Conservation (phyloP, 2,888 invertebrate genomes). For the Meiosimyza decipiens region DNA sequence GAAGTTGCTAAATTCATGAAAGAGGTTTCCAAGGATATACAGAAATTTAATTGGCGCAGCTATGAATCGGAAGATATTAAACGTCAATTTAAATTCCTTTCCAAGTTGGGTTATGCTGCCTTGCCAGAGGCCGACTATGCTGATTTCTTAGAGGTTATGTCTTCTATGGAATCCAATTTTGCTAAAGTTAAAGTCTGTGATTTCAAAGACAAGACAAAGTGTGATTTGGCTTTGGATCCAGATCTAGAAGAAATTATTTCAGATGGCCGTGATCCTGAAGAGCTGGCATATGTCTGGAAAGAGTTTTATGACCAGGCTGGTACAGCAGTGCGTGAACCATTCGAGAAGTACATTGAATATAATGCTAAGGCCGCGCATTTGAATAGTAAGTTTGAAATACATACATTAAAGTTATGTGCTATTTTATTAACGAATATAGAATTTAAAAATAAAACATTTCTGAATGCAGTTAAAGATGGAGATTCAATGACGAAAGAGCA, state of each 20-base stretch:
- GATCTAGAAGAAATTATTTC: slow-evolving; percentile 77
- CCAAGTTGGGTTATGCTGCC: slow-evolving; percentile 78
- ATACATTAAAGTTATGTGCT: background rate
- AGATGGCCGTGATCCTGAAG: slow-evolving; percentile 79
- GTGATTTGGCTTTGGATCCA: slow-evolving; percentile 80
- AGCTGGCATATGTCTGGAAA: slow-evolving; percentile 81
- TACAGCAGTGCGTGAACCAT: slow-evolving; percentile 72
- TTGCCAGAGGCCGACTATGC: slow-evolving; percentile 76
- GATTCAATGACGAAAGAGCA: too few relatives aligned
- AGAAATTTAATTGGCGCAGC: slow-evolving; percentile 77
- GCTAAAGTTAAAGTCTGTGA: slow-evolving; percentile 82
- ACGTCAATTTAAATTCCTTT: slow-evolving; percentile 80
- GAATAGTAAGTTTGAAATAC: slow-evolving; percentile 70
- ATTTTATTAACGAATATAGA: background rate
- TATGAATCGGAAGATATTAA: slow-evolving; percentile 76
- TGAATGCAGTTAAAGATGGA: too few relatives aligned
- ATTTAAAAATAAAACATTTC: too few relatives aligned
- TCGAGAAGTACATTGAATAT: slow-evolving; percentile 75
- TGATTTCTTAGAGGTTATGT: slow-evolving; percentile 72
- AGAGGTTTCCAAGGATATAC: slow-evolving; percentile 56
- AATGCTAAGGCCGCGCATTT: slow-evolving; percentile 78
- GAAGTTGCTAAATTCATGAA: slow-evolving; percentile 65
- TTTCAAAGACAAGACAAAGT: slow-evolving; percentile 73
- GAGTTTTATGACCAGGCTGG: slow-evolving; percentile 83
- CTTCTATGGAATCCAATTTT: slow-evolving; percentile 81